phyloP scores from a whole-genome alignment of 2,113 vertebrate genomes.

The Eonycteris spelaea region DNA sequence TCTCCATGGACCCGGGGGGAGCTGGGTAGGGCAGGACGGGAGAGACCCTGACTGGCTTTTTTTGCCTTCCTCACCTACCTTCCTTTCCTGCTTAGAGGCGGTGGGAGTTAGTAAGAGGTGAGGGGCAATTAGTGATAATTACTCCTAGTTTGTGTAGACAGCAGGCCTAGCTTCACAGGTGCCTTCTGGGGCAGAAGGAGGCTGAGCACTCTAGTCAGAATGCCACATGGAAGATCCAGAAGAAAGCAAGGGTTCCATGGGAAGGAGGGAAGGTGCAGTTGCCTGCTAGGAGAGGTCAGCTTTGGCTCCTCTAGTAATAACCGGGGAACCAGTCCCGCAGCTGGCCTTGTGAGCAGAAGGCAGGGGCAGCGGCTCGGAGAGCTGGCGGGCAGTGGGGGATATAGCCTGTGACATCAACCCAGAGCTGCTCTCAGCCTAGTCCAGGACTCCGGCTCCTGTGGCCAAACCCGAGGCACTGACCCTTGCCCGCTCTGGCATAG shows the following conservation, averaged over 20 bases:
- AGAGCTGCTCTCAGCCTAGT: neutral
- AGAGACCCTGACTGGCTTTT: neutral
- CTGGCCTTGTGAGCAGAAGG: neutral
- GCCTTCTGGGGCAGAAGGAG: neutral
- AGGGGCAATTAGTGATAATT: constrained; percentile 26
- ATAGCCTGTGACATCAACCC: fast-evolving
- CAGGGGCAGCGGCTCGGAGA: neutral
- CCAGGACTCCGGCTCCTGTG: neutral
- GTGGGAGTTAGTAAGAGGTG: neutral
- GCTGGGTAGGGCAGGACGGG: neutral
- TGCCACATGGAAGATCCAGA: neutral
- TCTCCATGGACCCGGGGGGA: neutral
- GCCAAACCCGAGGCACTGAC: neutral
- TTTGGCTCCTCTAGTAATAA: too few relatives aligned
- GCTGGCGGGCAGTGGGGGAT: neutral
- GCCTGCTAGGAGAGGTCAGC: neutral
- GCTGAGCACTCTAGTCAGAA: neutral
- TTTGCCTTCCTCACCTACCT: neutral
- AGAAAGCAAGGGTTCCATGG: neutral
- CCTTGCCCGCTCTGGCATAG: neutral
- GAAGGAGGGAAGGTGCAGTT: neutral
- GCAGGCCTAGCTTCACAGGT: neutral
- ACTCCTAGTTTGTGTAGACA: neutral
- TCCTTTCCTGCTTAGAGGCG: neutral
- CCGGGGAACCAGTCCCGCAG: neutral